These are phyloP conservation scores for Plutella xylostella DNA, from an alignment of 2,888 invertebrate genomes.

Conservation along the genomic window DNA sequence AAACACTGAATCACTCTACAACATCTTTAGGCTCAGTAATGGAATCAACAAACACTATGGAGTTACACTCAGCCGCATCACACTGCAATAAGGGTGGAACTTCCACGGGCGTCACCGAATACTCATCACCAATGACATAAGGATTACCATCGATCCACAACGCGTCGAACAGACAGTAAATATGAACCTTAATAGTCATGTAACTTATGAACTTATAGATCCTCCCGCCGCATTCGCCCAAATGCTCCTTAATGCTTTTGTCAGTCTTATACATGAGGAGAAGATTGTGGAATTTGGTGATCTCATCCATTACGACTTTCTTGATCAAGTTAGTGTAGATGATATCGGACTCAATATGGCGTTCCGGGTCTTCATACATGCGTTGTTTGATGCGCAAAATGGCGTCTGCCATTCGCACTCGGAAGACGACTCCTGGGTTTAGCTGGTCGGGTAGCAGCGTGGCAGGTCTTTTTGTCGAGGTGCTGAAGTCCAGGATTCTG, in stretches of 20 bases:
- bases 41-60: constrained; percentile 55
- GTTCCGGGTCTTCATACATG: constrained; percentile 59
- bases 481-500: constrained; percentile 43
- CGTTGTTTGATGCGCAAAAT: constrained; percentile 55
- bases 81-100: constrained; percentile 57
- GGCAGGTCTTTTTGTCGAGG: constrained; percentile 38
- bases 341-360: constrained; percentile 58
- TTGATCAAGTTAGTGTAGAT: constrained; percentile 59
- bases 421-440: constrained; percentile 59
- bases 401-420: constrained; percentile 60
- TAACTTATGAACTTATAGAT: constrained; percentile 62
- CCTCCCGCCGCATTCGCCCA: constrained; percentile 56
- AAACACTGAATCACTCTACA: constrained; percentile 1
- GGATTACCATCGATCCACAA: constrained; percentile 62
- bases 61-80: constrained; percentile 57
- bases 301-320: constrained; percentile 59
- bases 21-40: constrained; percentile 40
- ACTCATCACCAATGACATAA: constrained; percentile 59
- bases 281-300: constrained; percentile 56
- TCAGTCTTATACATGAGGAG: constrained; percentile 59
- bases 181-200: constrained; percentile 61
- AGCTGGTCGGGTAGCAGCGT: constrained; percentile 54
- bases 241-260: constrained; percentile 55
- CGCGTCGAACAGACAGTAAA: constrained; percentile 57
- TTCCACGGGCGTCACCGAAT: constrained; percentile 56